Evolutionary conservation across 2,797 vertebrate species (phyloP).

Genomic region (Poeciliopsis gracilis): DNA sequence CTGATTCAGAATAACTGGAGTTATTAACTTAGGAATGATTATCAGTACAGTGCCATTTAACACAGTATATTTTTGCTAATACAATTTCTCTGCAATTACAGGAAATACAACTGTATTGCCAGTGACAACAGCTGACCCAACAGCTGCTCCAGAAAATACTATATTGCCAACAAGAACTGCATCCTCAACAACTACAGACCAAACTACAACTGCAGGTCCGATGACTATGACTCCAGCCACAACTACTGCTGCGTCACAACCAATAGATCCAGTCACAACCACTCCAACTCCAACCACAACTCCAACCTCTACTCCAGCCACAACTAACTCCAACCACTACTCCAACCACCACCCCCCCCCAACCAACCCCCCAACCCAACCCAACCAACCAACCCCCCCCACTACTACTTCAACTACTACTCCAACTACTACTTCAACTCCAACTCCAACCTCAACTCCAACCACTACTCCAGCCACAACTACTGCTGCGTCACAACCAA

Average conservation of each 20-base stretch:
- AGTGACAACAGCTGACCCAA: background rate
- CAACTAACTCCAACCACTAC: background rate
- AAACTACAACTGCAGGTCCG: too few relatives aligned
- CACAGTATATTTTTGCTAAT: background rate
- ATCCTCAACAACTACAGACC: background rate
- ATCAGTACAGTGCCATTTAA: background rate
- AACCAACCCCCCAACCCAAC: too few relatives aligned
- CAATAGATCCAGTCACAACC: background rate
- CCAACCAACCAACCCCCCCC: background rate
- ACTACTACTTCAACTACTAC: background rate
- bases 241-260: too few relatives aligned
- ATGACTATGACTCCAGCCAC: background rate
- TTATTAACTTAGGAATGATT: background rate
- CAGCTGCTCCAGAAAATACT: too few relatives aligned
- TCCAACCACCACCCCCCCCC: accelerated
- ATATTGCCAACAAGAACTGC: background rate
- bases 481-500: accelerated
- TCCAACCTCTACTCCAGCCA: background rate
- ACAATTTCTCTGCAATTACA: too few relatives aligned
- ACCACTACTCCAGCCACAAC: background rate
- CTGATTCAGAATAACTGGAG: background rate
- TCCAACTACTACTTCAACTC: too few relatives aligned
- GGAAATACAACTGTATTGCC: background rate
- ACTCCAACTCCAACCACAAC: background rate
- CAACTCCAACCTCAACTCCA: background rate